phyloP scores from a whole-genome alignment of 1,140 invertebrate species.

The Drosophila navojoa region DNA sequence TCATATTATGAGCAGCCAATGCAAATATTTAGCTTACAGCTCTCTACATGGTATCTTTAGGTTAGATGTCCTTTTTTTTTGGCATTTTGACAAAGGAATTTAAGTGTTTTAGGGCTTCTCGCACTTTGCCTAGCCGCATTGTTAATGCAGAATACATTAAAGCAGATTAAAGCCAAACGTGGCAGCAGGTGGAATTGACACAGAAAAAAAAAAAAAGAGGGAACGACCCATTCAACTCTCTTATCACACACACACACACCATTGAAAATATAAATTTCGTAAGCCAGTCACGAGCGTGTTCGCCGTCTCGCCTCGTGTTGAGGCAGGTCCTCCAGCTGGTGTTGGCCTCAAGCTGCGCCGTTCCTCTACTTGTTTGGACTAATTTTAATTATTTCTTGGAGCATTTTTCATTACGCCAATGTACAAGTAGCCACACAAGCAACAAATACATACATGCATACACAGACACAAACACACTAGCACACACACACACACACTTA shows the following conservation, averaged over 20 bases:
- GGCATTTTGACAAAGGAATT: not conserved
- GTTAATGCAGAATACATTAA: constrained; percentile 63
- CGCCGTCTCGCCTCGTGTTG: constrained; percentile 17
- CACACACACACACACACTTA: constrained; percentile 4
- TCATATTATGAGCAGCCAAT: no score
- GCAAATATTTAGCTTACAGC: no score
- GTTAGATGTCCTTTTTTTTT: not conserved
- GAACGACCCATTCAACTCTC: constrained; percentile 5
- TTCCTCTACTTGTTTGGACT: constrained; percentile 16
- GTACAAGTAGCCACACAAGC: constrained; percentile 21
- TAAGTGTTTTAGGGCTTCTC: not conserved
- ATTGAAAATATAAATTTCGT: constrained; percentile 13
- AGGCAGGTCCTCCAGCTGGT: constrained; percentile 44
- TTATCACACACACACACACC: constrained; percentile 5
- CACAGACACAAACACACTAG: not conserved
- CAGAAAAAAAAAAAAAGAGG: no score
- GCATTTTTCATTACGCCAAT: constrained; percentile 33
- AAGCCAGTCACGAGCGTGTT: constrained; percentile 12
- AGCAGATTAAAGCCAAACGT: constrained; percentile 55
- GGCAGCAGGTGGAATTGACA: constrained; percentile 15
- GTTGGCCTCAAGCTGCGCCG: constrained; percentile 16
- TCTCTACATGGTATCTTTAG: no score
- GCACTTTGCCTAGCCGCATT: constrained; percentile 21
- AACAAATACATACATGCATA: not conserved
- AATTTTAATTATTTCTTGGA: constrained; percentile 71